Conservation (phyloP, 2,888 invertebrate species). For the Lydus trimaculatus region DNA sequence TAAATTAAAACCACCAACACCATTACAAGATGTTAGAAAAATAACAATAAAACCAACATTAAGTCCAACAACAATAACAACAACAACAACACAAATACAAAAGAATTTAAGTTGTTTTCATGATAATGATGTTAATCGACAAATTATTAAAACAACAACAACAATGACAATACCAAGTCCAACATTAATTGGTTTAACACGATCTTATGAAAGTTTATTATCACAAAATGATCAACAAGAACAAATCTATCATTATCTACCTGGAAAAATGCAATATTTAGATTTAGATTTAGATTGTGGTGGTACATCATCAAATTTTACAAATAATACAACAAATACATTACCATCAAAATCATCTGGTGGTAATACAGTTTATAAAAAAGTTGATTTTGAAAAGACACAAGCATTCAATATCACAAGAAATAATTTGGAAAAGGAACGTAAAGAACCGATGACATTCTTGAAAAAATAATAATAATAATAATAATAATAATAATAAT, state of each 20-base stretch:
- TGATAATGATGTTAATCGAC: background rate
- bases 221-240: constrained; percentile 41
- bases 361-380: constrained; percentile 78
- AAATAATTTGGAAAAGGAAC: constrained; percentile 77
- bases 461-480: constrained; percentile 46
- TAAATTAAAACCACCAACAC: constrained; percentile 67
- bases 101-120: constrained; percentile 8
- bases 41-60: constrained; percentile 5
- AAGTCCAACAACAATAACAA: constrained; percentile 2
- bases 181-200: constrained; percentile 57
- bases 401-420: constrained; percentile 89
- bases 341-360: constrained; percentile 46
- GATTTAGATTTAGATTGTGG: constrained; percentile 78
- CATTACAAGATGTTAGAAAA: constrained; percentile 55
- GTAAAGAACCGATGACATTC: constrained; percentile 58
- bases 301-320: constrained; percentile 20
- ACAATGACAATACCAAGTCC: constrained; percentile 55
- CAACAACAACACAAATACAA: background rate
- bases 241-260: constrained; percentile 44
- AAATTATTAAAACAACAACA: background rate
- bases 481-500: constrained; percentile 11
- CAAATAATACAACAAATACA: constrained; percentile 26
- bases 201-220: constrained; percentile 55
- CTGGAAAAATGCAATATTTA: constrained; percentile 75
- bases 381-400: constrained; percentile 93